A percentile compares a stretch with the other conserved stretches of the same genome.
These are phyloP conservation scores for Zoanthus solanderi DNA, from an alignment of 92 coral and sea anemone genomes.

Conservation along the genomic window DNA sequence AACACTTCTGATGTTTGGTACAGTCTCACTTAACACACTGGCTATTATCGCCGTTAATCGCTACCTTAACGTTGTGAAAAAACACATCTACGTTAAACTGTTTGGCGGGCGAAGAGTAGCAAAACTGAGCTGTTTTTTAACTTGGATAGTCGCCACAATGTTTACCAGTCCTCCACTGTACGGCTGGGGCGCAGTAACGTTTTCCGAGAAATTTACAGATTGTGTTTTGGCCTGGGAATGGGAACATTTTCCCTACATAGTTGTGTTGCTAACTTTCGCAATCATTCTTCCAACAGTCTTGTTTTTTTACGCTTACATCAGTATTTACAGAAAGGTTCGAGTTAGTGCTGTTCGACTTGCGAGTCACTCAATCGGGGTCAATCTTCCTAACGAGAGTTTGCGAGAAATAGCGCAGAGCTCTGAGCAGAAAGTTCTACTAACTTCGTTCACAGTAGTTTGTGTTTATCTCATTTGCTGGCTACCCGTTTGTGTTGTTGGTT, in stretches of 20 bases:
- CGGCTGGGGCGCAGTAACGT: constrained; percentile 84
- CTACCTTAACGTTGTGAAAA: constrained; percentile 70
- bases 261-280: constrained; percentile 61
- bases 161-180: constrained; percentile 78
- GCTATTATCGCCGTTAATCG: constrained; percentile 77
- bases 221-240: constrained; percentile 76
- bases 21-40: constrained; percentile 77
- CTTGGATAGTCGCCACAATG: constrained; percentile 68
- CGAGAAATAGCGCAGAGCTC: constrained; percentile 32
- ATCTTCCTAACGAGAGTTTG: not conserved
- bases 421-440: constrained; percentile 69
- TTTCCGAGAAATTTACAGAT: constrained; percentile 56
- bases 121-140: constrained; percentile 37
- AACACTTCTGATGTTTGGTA: constrained; percentile 71
- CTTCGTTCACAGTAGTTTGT: constrained; percentile 78
- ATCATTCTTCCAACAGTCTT: constrained; percentile 63
- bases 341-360: constrained; percentile 66
- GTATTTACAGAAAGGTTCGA: constrained; percentile 73
- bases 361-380: constrained; percentile 41
- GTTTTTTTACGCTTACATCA: constrained; percentile 71
- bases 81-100: constrained; percentile 52
- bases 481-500: constrained; percentile 71
- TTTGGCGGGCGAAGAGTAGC: constrained; percentile 65
- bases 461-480: constrained; percentile 77
- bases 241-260: constrained; percentile 65